These are phyloP conservation scores for Gobiocypris rarus DNA, from an alignment of 2,113 vertebrate species.

Conservation along the genomic window DNA sequence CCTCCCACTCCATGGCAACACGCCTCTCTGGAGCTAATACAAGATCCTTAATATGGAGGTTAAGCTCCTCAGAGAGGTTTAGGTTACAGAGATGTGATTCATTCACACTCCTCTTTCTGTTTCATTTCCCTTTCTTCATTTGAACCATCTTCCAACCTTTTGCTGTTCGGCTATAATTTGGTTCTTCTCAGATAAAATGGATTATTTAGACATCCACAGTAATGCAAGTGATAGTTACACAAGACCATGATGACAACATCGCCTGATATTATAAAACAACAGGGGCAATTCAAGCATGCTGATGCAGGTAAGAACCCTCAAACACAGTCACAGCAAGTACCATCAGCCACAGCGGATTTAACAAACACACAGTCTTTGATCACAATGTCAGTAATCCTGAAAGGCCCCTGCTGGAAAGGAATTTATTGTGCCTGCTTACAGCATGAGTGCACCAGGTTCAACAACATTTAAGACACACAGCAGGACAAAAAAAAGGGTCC, in stretches of 20 bases:
- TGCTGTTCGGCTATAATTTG: constrained; percentile 3
- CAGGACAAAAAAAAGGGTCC: not conserved
- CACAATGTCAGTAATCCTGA: constrained; percentile 42
- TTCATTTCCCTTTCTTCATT: constrained; percentile 9
- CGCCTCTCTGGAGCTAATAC: constrained; percentile 68
- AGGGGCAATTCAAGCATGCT: not conserved
- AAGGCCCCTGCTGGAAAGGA: constrained; percentile 37
- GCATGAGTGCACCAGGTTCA: constrained; percentile 17
- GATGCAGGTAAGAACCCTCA: not conserved
- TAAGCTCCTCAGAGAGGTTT: constrained; percentile 31
- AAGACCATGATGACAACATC: not conserved
- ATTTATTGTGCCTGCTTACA: constrained; percentile 9
- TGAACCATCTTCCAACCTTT: constrained; percentile 26
- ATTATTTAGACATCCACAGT: not conserved
- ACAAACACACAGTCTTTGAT: constrained; percentile 39
- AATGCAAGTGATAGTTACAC: not conserved
- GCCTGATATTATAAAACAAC: constrained; percentile 12
- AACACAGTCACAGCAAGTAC: not conserved
- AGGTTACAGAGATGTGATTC: constrained; percentile 45
- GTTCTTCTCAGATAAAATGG: not conserved
- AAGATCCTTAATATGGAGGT: constrained; percentile 50
- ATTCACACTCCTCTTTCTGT: not conserved
- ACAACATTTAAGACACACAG: constrained; percentile 16
- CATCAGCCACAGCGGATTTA: constrained; percentile 21
- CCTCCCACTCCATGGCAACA: constrained; percentile 78